These are phyloP conservation scores for Muscina levida DNA, from an alignment of 2,888 invertebrate species.

Conservation along the genomic window DNA sequence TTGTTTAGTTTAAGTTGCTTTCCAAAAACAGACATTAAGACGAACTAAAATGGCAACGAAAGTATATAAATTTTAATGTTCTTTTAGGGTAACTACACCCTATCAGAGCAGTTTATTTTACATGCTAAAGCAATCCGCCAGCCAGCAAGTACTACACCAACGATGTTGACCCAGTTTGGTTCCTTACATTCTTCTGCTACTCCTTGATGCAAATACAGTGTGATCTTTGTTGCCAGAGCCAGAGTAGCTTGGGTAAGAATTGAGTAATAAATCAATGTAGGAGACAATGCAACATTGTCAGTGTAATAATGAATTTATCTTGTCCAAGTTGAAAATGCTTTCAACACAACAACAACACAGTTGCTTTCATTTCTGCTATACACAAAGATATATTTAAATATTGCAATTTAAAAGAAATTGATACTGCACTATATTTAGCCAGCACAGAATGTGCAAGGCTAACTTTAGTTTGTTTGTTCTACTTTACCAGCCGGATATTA, in stretches of 20 bases:
- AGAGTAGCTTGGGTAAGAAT: background rate
- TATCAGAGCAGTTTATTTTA: background rate
- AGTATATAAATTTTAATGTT: conserved; percentile 48
- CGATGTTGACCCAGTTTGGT: conserved; percentile 26
- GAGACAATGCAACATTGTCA: conserved; percentile 10
- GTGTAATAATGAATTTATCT: conserved; percentile 19
- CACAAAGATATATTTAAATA: too few relatives aligned
- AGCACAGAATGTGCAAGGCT: too few relatives aligned
- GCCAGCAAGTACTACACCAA: background rate
- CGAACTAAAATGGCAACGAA: conserved; percentile 4
- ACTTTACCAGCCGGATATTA: too few relatives aligned
- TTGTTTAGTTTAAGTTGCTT: conserved; percentile 19
- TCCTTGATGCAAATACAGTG: background rate
- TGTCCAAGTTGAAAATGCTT: background rate
- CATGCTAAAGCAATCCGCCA: background rate
- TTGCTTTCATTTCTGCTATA: too few relatives aligned
- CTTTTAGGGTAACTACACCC: conserved; percentile 26
- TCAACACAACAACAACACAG: background rate
- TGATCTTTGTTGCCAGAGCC: background rate
- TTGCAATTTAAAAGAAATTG: too few relatives aligned
- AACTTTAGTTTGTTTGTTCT: too few relatives aligned
- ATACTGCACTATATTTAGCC: too few relatives aligned
- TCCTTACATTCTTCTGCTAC: background rate
- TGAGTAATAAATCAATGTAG: conserved; percentile 25
- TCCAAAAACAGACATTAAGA: conserved; percentile 1